phyloP scores from a whole-genome alignment of 2,113 vertebrate genomes.

The Rhadina sibilatrix region DNA sequence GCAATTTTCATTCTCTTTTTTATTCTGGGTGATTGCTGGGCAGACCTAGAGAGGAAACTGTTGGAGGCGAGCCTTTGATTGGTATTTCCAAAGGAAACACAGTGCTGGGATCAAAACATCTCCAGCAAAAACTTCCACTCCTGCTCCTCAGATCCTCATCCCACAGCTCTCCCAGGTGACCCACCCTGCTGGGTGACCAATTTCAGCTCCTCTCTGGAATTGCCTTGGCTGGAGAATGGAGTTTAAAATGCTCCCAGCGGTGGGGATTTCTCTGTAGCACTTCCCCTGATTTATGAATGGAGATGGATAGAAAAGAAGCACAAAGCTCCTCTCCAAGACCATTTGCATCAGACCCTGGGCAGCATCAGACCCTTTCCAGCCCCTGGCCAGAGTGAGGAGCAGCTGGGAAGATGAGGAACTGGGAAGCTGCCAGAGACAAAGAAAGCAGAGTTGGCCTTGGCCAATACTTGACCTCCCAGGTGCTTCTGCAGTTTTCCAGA shows the following conservation, averaged over 20 bases:
- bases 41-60: neutral
- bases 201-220: neutral
- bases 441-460: neutral
- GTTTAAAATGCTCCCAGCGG: neutral
- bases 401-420: neutral
- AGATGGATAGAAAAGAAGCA: neutral
- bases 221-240: neutral
- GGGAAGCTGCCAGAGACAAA: neutral
- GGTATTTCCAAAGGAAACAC: neutral
- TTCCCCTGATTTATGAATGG: neutral
- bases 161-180: neutral
- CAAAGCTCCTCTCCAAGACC: neutral
- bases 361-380: neutral
- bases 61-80: accelerated
- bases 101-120: neutral
- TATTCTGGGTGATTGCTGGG: neutral
- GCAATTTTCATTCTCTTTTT: neutral
- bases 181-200: neutral
- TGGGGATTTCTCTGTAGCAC: neutral
- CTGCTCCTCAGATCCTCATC: neutral
- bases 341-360: neutral
- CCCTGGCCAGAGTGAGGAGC: neutral
- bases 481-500: neutral
- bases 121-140: neutral
- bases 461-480: neutral